Percentiles rank a stretch among this genome's conserved stretches.
Conservation (phyloP, 2,113 vertebrate species). For the Oryzias curvinotus region DNA sequence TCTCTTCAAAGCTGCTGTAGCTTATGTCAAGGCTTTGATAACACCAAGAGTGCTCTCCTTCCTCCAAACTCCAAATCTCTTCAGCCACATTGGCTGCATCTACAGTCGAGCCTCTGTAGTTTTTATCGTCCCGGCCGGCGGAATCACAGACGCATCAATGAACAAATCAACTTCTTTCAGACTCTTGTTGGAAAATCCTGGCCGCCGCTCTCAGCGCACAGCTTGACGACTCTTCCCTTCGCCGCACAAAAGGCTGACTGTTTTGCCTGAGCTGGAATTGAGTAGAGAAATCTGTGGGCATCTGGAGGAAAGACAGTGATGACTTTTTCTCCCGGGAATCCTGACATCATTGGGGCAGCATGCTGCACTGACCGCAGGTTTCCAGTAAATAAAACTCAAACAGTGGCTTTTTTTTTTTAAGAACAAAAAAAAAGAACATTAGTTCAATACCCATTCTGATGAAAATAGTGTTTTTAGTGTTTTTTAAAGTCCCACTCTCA, state of each 20-base stretch:
- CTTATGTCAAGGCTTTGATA: slow-evolving; percentile 52
- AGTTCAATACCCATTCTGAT: too few relatives aligned
- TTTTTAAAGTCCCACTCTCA: too few relatives aligned
- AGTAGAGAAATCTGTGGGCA: slow-evolving; percentile 62
- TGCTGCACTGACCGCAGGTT: slow-evolving; percentile 36
- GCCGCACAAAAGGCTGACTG: slow-evolving; percentile 62
- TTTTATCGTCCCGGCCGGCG: slow-evolving; percentile 19
- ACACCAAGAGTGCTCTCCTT: slow-evolving; percentile 35
- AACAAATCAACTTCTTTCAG: slow-evolving; percentile 47
- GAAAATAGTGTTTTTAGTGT: too few relatives aligned
- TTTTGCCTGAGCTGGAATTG: slow-evolving; percentile 43
- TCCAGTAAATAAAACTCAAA: slow-evolving; percentile 31
- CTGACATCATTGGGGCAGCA: slow-evolving; percentile 63
- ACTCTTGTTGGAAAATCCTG: slow-evolving; percentile 35
- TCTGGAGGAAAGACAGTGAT: slow-evolving; percentile 58
- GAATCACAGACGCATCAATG: slow-evolving; percentile 16
- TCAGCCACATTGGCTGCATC: slow-evolving; percentile 14
- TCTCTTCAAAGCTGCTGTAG: slow-evolving; percentile 25
- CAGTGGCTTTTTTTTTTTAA: slow-evolving; percentile 32
- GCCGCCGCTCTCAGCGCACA: slow-evolving; percentile 45
- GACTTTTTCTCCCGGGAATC: slow-evolving; percentile 60
- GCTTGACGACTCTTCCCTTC: slow-evolving; percentile 23
- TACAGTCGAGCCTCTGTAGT: slow-evolving; percentile 6
- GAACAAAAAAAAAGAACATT: not conserved
- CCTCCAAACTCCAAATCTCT: slow-evolving; percentile 38